Percentiles rank a stretch among this genome's conserved stretches.
These are phyloP conservation scores for Hypselothyrea guttata DNA, from an alignment of 2,888 invertebrate genomes.

Conservation along the genomic window DNA sequence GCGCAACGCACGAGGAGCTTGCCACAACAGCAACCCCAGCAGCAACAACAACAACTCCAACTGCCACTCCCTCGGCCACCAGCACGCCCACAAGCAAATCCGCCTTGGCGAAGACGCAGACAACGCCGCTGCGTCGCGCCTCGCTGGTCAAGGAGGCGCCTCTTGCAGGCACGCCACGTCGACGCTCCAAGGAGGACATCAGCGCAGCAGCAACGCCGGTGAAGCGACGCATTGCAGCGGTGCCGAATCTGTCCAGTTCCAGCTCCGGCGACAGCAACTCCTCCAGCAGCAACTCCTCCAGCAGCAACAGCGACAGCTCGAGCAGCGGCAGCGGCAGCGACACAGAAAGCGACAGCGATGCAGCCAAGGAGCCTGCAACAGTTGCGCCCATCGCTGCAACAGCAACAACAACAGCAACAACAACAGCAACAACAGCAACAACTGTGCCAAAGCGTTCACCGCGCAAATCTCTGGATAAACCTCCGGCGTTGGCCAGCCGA, in stretches of 20 bases:
- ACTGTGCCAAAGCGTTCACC: slow-evolving; percentile 72
- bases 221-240: slow-evolving; percentile 65
- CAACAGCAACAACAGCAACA: slow-evolving; percentile 9
- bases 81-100: slow-evolving; percentile 29
- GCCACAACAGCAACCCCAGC: slow-evolving; percentile 5
- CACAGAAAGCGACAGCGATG: slow-evolving; percentile 57
- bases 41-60: slow-evolving; percentile 3
- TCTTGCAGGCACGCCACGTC: slow-evolving; percentile 39
- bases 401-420: neutral
- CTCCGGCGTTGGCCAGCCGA: slow-evolving; percentile 31
- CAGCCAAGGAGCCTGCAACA: slow-evolving; percentile 15
- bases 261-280: slow-evolving; percentile 76
- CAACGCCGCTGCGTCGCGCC: slow-evolving; percentile 62
- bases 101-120: slow-evolving; percentile 26
- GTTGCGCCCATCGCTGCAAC: slow-evolving; percentile 7
- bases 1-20: slow-evolving; percentile 31
- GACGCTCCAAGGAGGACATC: slow-evolving; percentile 71
- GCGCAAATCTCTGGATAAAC: slow-evolving; percentile 68
- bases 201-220: slow-evolving; percentile 24
- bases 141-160: slow-evolving; percentile 59
- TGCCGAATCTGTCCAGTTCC: slow-evolving; percentile 70
- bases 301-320: slow-evolving; percentile 63
- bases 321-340: slow-evolving; percentile 71
- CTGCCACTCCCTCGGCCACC: slow-evolving; percentile 30
- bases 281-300: slow-evolving; percentile 64